A percentile compares a stretch with the other conserved stretches of the same genome.
Evolutionary conservation across 2,113 vertebrate genomes (phyloP).

Genomic region (Taurulus bubalis): DNA sequence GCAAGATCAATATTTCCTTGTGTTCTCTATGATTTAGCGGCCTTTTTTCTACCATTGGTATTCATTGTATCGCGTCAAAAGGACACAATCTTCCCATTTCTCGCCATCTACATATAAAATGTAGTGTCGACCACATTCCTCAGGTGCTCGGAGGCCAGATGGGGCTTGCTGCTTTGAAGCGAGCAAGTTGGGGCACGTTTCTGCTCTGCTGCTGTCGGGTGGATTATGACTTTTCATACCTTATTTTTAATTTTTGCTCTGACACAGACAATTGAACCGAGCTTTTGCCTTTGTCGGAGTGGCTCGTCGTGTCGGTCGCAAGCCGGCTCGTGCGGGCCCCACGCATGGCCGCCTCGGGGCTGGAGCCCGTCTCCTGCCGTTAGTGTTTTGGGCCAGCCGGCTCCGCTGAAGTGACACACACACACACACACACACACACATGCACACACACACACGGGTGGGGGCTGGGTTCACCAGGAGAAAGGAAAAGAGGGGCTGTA

Average conservation of each 20-base stretch:
- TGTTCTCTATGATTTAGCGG: neutral
- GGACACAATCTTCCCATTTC: neutral
- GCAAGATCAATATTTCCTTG: neutral
- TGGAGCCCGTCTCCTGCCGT: slow-evolving; percentile 2
- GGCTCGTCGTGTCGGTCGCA: neutral
- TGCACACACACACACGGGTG: neutral
- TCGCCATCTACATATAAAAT: neutral
- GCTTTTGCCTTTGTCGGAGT: neutral
- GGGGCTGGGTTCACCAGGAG: slow-evolving; percentile 33
- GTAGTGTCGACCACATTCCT: slow-evolving; percentile 57
- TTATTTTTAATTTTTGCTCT: too few relatives aligned
- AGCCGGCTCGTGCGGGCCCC: neutral
- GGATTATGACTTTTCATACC: slow-evolving; percentile 22
- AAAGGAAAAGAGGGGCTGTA: slow-evolving; percentile 58
- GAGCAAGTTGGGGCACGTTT: slow-evolving; percentile 71
- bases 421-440: neutral
- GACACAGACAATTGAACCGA: neutral
- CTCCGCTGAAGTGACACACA: slow-evolving; percentile 13
- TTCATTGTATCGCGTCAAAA: neutral
- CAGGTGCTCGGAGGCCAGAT: slow-evolving; percentile 43
- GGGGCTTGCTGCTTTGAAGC: slow-evolving; percentile 42
- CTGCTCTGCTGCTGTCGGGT: slow-evolving; percentile 18
- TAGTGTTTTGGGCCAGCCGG: slow-evolving; percentile 16
- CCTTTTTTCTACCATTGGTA: too few relatives aligned
- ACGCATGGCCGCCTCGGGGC: slow-evolving; percentile 18